These are phyloP conservation scores for Drosophila limbata DNA, from an alignment of 2,888 invertebrate genomes.

Conservation along the genomic window DNA sequence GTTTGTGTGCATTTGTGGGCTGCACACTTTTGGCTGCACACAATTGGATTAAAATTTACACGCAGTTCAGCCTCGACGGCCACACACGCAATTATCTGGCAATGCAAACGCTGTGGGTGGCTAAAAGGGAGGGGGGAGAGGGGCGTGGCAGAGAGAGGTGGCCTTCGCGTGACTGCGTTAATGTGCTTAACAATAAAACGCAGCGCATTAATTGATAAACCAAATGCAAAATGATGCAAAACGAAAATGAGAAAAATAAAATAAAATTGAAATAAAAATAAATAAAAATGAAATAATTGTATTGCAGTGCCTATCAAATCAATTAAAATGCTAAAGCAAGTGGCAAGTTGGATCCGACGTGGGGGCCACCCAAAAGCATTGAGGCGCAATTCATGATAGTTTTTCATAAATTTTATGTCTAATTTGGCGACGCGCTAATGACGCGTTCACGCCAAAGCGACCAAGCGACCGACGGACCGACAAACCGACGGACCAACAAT, in stretches of 20 bases:
- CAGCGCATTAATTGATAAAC: slow-evolving; percentile 79
- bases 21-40: slow-evolving; percentile 74
- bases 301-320: slow-evolving; percentile 57
- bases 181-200: slow-evolving; percentile 81
- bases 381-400: slow-evolving; percentile 46
- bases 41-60: slow-evolving; percentile 82
- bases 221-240: slow-evolving; percentile 60
- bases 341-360: slow-evolving; percentile 12
- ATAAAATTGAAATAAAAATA: slow-evolving; percentile 23
- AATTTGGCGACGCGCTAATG: slow-evolving; percentile 62
- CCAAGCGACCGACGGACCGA: slow-evolving; percentile 17
- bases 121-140: not conserved
- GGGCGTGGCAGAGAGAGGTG: slow-evolving; percentile 34
- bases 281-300: slow-evolving; percentile 17
- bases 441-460: slow-evolving; percentile 55
- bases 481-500: slow-evolving; percentile 1
- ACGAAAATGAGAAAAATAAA: slow-evolving; percentile 11
- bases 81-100: slow-evolving; percentile 75
- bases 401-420: slow-evolving; percentile 63
- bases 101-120: slow-evolving; percentile 32
- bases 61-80: slow-evolving; percentile 67
- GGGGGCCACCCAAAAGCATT: slow-evolving; percentile 36
- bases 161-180: slow-evolving; percentile 75
- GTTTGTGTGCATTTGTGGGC: slow-evolving; percentile 59
- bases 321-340: slow-evolving; percentile 53